Base-by-base conservation (phyloP, 1,140 invertebrate genomes). In the Plodia interpunctella region DNA sequence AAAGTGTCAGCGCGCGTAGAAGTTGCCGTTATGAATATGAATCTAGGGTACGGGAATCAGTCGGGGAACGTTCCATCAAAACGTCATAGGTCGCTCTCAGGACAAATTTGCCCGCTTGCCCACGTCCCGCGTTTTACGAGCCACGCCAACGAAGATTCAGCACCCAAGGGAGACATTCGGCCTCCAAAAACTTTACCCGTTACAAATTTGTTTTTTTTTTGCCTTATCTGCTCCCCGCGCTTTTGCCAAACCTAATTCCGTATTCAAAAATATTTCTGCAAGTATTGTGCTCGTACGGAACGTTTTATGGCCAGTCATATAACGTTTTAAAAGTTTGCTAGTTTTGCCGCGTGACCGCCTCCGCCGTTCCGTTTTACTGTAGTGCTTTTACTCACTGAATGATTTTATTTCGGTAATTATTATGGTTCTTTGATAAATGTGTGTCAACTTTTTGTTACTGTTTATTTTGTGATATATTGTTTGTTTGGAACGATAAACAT, bases 161-260 rank as follows among this genome's bases (percentile, higher is more conserved):
- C 86, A 83, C 86, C 86, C 86, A 72, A 80, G 86, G 84, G 86
- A 87, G 63, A 81, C 83, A 88, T 88, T 87, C 79, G 72, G 83
- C 84, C 82, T 88, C 86, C 83, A 86, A 88, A 88, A 88, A 88
- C 83, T 87, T 88, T 88, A 88, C 84, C 86, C 86, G 86, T 88
- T 88, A 88, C 86, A 88, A 88, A 88, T 88, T 88, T 87, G 86
- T 88, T 88, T 88, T 88, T 86, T 73, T 87, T 87, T 88, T 84
- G 83, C 83, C 81, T 87, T 87, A 87, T 87, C 86, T 89, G 86
- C 83, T 81, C 74, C 83, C 80, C 83, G 80, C 84, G 80, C 80
- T 82, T 84, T 88, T 87, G 81, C 76, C 84, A 83, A 85, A 87
- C 86, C 84, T 89, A 89, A 89, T 89, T 89, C 86, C 74, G 86